phyloP scores from a whole-genome alignment of 2,888 invertebrate species.

The Trissolcus brochymenae region DNA sequence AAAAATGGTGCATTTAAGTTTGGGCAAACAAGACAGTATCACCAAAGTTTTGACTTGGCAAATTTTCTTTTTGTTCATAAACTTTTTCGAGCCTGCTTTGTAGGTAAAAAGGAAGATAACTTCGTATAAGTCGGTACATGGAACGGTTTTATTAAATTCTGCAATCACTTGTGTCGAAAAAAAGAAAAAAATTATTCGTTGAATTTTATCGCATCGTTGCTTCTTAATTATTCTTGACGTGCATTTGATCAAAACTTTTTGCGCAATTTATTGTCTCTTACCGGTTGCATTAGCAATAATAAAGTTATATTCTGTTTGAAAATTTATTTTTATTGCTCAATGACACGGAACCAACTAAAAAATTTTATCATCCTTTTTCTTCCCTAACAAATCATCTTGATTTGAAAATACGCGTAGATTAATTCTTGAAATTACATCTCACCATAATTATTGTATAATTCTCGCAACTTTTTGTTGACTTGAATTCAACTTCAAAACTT shows the following conservation, averaged over 20 bases:
- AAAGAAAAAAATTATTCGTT: constrained; percentile 14
- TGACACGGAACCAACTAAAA: neutral
- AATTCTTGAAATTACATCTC: too few species aligned
- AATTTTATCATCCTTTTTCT: neutral
- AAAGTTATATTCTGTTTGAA: constrained; percentile 4
- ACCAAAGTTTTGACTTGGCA: too few species aligned
- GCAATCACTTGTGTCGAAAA: constrained; percentile 16
- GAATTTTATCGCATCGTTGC: constrained; percentile 9
- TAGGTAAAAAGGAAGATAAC: constrained; percentile 7
- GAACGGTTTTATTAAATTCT: constrained; percentile 28
- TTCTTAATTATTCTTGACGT: constrained; percentile 24
- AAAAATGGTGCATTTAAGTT: too few species aligned
- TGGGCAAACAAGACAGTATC: too few species aligned
- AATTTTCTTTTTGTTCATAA: constrained; percentile 17
- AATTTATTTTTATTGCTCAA: neutral
- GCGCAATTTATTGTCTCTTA: constrained; percentile 25
- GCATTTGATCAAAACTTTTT: constrained; percentile 21
- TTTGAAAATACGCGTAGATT: too few species aligned
- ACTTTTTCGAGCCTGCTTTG: constrained; percentile 6
- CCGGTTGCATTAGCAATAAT: constrained; percentile 12
- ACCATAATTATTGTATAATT: too few species aligned
- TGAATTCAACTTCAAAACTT: too few species aligned
- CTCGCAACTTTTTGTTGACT: too few species aligned
- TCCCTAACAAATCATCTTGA: too few species aligned
- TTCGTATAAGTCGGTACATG: constrained; percentile 11